A percentile compares a stretch with the other conserved stretches of the same genome.
Conservation (phyloP, 2,113 vertebrate genomes). For the Eretmochelys imbricata region DNA sequence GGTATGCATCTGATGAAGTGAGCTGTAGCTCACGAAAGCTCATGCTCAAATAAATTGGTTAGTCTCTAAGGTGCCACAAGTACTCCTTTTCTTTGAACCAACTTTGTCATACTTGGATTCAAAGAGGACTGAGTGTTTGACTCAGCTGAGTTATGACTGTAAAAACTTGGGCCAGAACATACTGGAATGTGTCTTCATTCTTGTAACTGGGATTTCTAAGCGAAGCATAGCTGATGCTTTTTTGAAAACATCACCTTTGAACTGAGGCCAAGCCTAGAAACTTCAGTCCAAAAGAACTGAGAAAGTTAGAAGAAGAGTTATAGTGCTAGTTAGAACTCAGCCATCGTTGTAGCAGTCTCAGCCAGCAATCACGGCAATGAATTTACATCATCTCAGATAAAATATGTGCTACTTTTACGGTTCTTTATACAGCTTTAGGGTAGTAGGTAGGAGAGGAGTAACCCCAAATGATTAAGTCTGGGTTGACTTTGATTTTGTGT, state of each 20-base stretch:
- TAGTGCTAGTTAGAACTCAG: background rate
- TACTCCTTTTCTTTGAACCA: too few relatives aligned
- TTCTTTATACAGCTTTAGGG: background rate
- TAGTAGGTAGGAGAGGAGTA: background rate
- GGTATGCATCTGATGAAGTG: too few relatives aligned
- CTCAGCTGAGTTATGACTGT: slow-evolving; percentile 1
- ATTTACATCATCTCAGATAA: background rate
- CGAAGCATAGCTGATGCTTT: background rate
- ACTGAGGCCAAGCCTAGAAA: background rate
- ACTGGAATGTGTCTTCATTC: background rate
- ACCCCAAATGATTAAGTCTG: background rate
- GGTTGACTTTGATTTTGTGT: background rate
- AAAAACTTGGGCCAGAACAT: background rate
- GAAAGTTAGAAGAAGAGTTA: background rate
- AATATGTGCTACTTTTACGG: background rate
- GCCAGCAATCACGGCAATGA: background rate
- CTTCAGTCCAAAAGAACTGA: background rate
- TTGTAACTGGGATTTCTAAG: background rate
- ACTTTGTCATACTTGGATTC: fast-evolving
- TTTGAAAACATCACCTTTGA: fast-evolving
- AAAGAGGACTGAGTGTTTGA: background rate
- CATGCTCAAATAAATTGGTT: too few relatives aligned
- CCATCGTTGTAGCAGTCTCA: background rate
- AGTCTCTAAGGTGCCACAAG: too few relatives aligned
- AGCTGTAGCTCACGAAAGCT: too few relatives aligned